Evolutionary conservation across 1,140 invertebrate species (phyloP).

Genomic region (Drosophila ohnishii): DNA sequence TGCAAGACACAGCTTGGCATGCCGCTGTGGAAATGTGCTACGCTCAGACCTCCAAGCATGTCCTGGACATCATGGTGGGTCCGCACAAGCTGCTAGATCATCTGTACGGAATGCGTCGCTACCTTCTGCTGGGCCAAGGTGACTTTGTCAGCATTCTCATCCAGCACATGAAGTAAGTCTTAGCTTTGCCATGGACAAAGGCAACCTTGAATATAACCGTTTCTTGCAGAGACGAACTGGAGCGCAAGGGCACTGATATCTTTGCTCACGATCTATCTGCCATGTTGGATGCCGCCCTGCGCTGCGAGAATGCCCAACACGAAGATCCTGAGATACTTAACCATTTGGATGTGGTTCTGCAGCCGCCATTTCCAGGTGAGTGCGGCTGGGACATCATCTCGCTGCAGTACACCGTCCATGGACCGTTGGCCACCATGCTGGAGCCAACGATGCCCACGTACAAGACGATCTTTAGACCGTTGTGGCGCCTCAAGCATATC

Average conservation of each 20-base stretch:
- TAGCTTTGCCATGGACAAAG: too few species aligned
- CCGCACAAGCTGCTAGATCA: constrained; percentile 96
- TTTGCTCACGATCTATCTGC: constrained; percentile 94
- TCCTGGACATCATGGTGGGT: constrained; percentile 92
- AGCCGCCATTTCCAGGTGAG: constrained; percentile 90
- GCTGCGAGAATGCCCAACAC: constrained; percentile 97
- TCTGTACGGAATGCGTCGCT: constrained; percentile 94
- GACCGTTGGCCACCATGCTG: constrained; percentile 96
- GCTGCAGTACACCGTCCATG: constrained; percentile 95
- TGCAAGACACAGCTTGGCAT: constrained; percentile 88
- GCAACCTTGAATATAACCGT: neutral
- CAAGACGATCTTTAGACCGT: constrained; percentile 93
- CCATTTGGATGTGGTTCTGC: constrained; percentile 92
- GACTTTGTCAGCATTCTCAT: constrained; percentile 97
- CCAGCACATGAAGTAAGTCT: constrained; percentile 93
- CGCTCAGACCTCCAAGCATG: constrained; percentile 92
- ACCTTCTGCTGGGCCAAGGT: constrained; percentile 96
- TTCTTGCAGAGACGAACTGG: constrained; percentile 90
- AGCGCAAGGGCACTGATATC: constrained; percentile 93
- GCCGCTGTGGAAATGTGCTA: constrained; percentile 92
- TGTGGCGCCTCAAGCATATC: constrained; percentile 97
- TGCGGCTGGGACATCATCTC: constrained; percentile 98
- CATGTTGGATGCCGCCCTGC: constrained; percentile 95
- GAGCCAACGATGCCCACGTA: constrained; percentile 93
- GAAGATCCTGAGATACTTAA: constrained; percentile 95